These are phyloP conservation scores for Ellobius talpinus DNA, from an alignment of 2,113 vertebrate species.

Conservation along the genomic window DNA sequence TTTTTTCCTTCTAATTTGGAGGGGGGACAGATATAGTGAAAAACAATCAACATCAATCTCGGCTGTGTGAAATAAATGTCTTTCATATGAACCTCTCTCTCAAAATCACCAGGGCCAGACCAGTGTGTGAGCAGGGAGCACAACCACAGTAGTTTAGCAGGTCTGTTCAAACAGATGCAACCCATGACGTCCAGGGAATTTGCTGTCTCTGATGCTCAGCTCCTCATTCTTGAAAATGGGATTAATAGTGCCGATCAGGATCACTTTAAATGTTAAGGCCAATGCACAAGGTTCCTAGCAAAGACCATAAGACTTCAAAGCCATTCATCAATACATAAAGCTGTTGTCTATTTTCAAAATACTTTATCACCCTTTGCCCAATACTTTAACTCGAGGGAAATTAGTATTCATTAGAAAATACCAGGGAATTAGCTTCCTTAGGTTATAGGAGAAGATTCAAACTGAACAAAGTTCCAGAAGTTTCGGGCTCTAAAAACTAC, in stretches of 20 bases:
- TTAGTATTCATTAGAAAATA: constrained; percentile 24
- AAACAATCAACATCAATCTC: neutral
- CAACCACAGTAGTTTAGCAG: neutral
- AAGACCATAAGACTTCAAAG: constrained; percentile 1
- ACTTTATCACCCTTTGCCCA: neutral
- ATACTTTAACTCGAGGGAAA: neutral
- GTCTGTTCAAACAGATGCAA: neutral
- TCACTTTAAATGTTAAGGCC: neutral
- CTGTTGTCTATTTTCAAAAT: constrained; percentile 46
- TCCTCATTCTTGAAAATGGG: neutral
- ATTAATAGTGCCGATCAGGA: neutral
- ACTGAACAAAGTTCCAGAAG: neutral
- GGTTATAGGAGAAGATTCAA: neutral
- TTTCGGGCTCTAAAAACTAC: constrained; percentile 26
- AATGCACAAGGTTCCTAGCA: neutral
- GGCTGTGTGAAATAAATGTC: constrained; percentile 41
- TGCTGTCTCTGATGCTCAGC: neutral
- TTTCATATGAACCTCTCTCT: neutral
- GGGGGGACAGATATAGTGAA: neutral
- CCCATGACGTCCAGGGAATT: neutral
- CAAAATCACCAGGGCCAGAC: neutral
- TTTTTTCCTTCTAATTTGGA: neutral
- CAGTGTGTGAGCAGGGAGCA: accelerated
- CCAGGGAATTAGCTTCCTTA: neutral
- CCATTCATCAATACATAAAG: neutral